Evolutionary conservation across 2,797 vertebrate genomes (phyloP), one percentile per base, ranked within the genome.

Genomic region (Cercopithecus diana): DNA sequence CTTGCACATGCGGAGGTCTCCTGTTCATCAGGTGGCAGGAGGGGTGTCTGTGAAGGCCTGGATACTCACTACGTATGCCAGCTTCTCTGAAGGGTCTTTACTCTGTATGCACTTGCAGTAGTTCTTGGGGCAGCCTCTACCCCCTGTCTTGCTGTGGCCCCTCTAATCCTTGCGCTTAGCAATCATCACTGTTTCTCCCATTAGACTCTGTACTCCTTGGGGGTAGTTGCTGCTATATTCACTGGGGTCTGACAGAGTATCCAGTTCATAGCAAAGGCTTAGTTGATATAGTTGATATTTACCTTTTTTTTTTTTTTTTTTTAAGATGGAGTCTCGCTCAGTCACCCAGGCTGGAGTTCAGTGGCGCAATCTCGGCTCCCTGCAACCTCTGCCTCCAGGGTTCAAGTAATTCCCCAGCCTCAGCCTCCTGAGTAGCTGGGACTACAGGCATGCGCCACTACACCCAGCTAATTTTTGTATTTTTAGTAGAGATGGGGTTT

Each of bases 1-100:
- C 87, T 75, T 33, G 6, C 2, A 0, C 13, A 36, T 22, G 0
- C 0, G 2, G 57, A 20, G 2, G 0, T 22, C 17, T 41, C 76
- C 83, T 43, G 55, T 8, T 73, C 43, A 24, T n/a, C 30, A 1
- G 30, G 43, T 14, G 12, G 57, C 55, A 55, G 57, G 39, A 70
- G 22, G 17, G 1, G 11, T 57, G 2, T 17, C 67, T 30, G 45
- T 28, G 45, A 30, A 24, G 24, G 58, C 22, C 70, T 17, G 26
- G 33, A 8, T 28, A 22, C 4, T 19, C 67, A 8, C 20, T 64
- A 33, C n/a, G 14, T 43, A 14, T 0, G 1, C 28, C 28, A 48
- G 19, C 39, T 52, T 83, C 75, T 72, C 88, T 8, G 24, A 72
- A 73, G 43, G 22, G 19, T 17, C 58, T n/a, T 10, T 1, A 26